A percentile compares a stretch with the other conserved stretches of the same genome.
Conservation (phyloP, 1,140 invertebrate species). For the Rhizoglyphus robini region DNA sequence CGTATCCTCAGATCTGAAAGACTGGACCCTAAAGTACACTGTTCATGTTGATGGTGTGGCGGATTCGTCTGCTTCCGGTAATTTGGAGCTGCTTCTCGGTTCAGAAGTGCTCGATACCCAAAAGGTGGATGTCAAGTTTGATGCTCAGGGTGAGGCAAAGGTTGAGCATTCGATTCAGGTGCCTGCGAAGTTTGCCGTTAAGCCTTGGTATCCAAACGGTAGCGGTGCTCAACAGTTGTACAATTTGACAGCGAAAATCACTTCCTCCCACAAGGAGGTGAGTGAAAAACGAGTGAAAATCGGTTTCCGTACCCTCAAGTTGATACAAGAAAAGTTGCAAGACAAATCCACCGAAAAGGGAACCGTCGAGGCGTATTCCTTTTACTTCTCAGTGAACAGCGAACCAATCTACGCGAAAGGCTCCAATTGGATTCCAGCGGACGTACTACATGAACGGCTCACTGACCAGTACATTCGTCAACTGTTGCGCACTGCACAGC, state of each 20-base stretch:
- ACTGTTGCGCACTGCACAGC: slow-evolving; percentile 54
- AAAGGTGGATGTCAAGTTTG: not conserved
- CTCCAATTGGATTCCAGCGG: slow-evolving; percentile 84
- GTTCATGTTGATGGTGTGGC: not conserved
- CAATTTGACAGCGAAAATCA: slow-evolving; percentile 9
- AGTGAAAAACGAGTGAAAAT: slow-evolving; percentile 41
- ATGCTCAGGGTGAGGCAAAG: not conserved
- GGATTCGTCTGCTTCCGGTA: not conserved
- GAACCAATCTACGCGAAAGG: slow-evolving; percentile 84
- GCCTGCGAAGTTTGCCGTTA: not conserved
- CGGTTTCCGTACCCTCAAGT: slow-evolving; percentile 72
- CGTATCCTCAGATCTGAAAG: not conserved
- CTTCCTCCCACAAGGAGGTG: not conserved
- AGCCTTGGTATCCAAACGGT: slow-evolving; percentile 4
- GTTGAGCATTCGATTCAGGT: not conserved
- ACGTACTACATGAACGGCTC: slow-evolving; percentile 65
- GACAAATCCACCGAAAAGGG: not conserved
- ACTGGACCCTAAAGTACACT: no score
- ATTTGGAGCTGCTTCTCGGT: no score
- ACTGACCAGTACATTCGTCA: slow-evolving; percentile 36
- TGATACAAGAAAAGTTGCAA: slow-evolving; percentile 34
- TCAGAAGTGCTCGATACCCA: not conserved
- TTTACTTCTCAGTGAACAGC: slow-evolving; percentile 78
- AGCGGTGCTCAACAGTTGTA: slow-evolving; percentile 1
- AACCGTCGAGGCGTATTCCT: no score